Evolutionary conservation across 2,888 invertebrate genomes (phyloP).

Genomic region (Celastrina argiolus): DNA sequence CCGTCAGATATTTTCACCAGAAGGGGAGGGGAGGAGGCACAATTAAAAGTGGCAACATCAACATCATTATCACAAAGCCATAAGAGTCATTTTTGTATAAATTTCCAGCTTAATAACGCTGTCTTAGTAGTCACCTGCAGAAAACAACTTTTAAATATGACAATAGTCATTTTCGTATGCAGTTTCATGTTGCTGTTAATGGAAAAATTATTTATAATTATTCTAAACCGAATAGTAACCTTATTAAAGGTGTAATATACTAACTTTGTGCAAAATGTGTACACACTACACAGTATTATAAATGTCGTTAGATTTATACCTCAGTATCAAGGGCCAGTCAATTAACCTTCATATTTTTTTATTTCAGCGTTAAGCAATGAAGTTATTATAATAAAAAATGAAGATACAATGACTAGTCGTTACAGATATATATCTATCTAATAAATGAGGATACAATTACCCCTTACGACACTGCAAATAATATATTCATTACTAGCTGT

Average conservation of each 20-base stretch:
- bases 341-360: too few species aligned
- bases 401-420: too few species aligned
- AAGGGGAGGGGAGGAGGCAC: conserved; percentile 39
- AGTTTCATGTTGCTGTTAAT: conserved; percentile 22
- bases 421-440: too few species aligned
- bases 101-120: conserved; percentile 32
- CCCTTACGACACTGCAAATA: too few species aligned
- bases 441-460: too few species aligned
- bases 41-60: conserved; percentile 30
- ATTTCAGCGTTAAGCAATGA: too few species aligned
- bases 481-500: too few species aligned
- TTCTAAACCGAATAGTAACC: background rate
- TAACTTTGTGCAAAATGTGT: too few species aligned
- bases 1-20: conserved; percentile 56
- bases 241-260: background rate
- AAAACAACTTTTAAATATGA: conserved; percentile 46
- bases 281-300: too few species aligned
- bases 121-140: conserved; percentile 57
- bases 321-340: too few species aligned
- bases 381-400: too few species aligned
- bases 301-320: too few species aligned
- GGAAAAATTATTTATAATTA: conserved; percentile 8
- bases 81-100: conserved; percentile 39
- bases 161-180: conserved; percentile 35
- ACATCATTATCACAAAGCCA: conserved; percentile 35